phyloP scores from a whole-genome alignment of 2,888 invertebrate genomes.

The Melangyna quadrimaculata region DNA sequence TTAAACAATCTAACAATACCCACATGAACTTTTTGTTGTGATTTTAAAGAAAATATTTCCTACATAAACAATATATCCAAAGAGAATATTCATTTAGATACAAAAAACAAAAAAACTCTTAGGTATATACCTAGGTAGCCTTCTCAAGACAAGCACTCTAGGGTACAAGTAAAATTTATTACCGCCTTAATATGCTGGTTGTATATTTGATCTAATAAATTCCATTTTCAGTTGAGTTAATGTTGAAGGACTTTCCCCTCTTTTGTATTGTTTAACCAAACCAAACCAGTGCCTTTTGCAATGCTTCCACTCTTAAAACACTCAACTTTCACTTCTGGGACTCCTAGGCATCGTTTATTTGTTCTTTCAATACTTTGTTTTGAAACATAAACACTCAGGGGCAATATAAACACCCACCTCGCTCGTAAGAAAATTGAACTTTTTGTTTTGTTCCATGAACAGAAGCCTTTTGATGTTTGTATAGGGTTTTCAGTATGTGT shows the following conservation, averaged over 20 bases:
- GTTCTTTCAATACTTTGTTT: not conserved
- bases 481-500: too few species aligned
- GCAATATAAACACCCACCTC: not conserved
- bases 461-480: not conserved
- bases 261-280: not conserved
- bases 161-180: slow-evolving; percentile 47
- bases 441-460: not conserved
- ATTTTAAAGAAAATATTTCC: slow-evolving; percentile 2
- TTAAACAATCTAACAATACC: slow-evolving; percentile 7
- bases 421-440: not conserved
- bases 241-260: slow-evolving; percentile 20
- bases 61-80: slow-evolving; percentile 17
- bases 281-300: not conserved
- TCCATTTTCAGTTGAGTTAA: slow-evolving; percentile 11
- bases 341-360: not conserved
- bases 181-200: slow-evolving; percentile 26
- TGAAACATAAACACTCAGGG: not conserved
- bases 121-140: slow-evolving; percentile 7
- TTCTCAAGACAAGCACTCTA: slow-evolving; percentile 21
- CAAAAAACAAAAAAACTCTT: not conserved
- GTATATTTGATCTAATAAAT: slow-evolving; percentile 57
- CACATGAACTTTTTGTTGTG: not conserved
- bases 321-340: slow-evolving; percentile 3
- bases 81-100: not conserved
- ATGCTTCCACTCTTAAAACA: not conserved